Base-by-base conservation (phyloP, 2,888 invertebrate species). In the Scotopteryx bipunctaria region DNA sequence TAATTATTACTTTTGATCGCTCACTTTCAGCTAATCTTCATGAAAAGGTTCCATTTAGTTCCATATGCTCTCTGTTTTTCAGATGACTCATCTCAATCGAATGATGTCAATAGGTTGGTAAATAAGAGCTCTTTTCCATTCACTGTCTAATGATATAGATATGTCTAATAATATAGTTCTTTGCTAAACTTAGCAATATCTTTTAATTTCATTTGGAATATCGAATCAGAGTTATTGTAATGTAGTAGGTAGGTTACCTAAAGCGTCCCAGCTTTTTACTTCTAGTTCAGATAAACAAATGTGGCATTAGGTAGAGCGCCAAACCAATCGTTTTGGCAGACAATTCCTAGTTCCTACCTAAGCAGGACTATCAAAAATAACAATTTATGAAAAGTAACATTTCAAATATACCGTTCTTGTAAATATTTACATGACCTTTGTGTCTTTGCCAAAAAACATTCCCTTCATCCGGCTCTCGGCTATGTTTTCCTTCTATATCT, bases 381-480 rank as follows among this genome's bases (percentile, higher is more conserved):
- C 2, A n/a, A n/a, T 51, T 48, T 59, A 57, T 63, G 56, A 55
- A 68, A 66, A 59, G n/a, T n/a, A n/a, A n/a, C n/a, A n/a, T n/a
- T n/a, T n/a, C n/a, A n/a, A n/a, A n/a, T n/a, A 62, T 63, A 57
- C 62, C 66, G 63, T 63, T 66, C 57, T 68, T 63, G 63, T 63
- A 64, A 56, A 63, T 61, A 68, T 73, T 71, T 75, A 66, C 69
- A 61, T 66, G 78, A 73, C 75, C 73, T 78, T 73, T 73, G 77
- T 66, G 32, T 45, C 16, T 52, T 59, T 76, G 86, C 86, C 86
- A 87, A 81, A 61, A 75, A 63, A 32, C 63, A 53, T 69, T 78
- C 69, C 75, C 78, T 79, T 81, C 76, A 76, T 75, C 62, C 66
- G 63, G 50, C 62, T 68, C 73, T 66, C 72, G 65, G 62, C 70